These are phyloP conservation scores for Cataglyphis albicans DNA, from an alignment of 2,888 invertebrate genomes.

Conservation along the genomic window DNA sequence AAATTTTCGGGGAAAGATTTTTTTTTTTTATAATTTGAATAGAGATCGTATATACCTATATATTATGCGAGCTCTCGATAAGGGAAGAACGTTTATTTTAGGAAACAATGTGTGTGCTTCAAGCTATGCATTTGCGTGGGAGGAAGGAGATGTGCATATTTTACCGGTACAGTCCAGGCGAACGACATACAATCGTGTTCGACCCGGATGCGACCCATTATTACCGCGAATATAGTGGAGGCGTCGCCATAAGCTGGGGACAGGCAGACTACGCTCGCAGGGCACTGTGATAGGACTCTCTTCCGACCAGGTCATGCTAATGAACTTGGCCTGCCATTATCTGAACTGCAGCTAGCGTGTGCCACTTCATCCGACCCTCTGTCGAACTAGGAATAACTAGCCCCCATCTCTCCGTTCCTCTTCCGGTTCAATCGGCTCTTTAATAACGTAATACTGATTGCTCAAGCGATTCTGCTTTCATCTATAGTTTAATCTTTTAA, in stretches of 20 bases:
- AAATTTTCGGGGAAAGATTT: background rate
- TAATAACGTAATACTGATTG: constrained; percentile 75
- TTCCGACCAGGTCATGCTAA: constrained; percentile 77
- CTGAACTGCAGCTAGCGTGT: constrained; percentile 78
- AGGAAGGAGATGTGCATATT: constrained; percentile 19
- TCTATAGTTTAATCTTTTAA: constrained; percentile 21
- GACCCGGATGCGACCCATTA: constrained; percentile 35
- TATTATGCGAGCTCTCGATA: background rate
- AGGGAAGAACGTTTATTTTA: background rate
- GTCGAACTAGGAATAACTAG: constrained; percentile 75
- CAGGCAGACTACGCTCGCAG: constrained; percentile 54
- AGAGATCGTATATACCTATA: background rate
- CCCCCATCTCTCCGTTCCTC: constrained; percentile 31
- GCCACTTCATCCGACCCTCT: constrained; percentile 71
- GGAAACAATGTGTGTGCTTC: background rate
- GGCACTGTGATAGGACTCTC: constrained; percentile 68
- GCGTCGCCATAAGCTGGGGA: constrained; percentile 44
- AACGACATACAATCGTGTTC: constrained; percentile 25
- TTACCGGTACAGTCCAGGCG: constrained; percentile 28
- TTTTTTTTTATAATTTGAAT: background rate
- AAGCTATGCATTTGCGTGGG: constrained; percentile 4
- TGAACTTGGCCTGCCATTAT: constrained; percentile 81
- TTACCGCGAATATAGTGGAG: constrained; percentile 35
- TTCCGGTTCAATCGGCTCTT: constrained; percentile 63
- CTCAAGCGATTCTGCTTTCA: constrained; percentile 71